These are phyloP conservation scores for Chionomys nivalis DNA, from an alignment of 2,113 vertebrate species.

Conservation along the genomic window DNA sequence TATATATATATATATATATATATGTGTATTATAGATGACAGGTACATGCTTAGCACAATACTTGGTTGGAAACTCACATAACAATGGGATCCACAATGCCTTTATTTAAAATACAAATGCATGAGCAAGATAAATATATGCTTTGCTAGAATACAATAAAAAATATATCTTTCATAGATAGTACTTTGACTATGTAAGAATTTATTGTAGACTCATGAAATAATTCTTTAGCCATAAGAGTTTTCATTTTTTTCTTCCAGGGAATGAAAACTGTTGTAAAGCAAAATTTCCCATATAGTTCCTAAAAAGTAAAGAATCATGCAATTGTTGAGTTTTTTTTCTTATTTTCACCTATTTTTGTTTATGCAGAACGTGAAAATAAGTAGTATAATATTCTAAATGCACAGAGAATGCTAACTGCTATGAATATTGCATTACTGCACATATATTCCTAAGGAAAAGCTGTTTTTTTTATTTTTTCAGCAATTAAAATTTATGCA, in stretches of 20 bases:
- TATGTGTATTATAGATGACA: background rate
- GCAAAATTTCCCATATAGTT: background rate
- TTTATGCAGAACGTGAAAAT: background rate
- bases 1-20: background rate
- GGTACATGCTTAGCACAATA: background rate
- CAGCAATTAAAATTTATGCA: background rate
- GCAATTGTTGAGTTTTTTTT: background rate
- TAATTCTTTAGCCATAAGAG: background rate
- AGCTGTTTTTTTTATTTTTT: background rate
- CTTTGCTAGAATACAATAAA: background rate
- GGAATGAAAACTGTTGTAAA: background rate
- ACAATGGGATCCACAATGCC: background rate
- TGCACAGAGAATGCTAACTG: background rate
- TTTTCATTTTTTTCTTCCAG: background rate
- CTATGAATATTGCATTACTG: background rate
- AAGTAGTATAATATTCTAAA: background rate
- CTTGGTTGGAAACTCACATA: background rate
- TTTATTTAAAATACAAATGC: slow-evolving; percentile 24
- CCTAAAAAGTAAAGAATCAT: background rate
- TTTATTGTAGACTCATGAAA: background rate
- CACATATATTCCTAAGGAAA: background rate
- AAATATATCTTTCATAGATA: background rate
- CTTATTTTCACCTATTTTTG: background rate
- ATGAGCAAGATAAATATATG: background rate
- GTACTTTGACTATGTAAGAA: background rate